A percentile compares a stretch with the other conserved stretches of the same genome.
Conservation (phyloP, 2,113 vertebrate species). For the Hippoglossus stenolepis region DNA sequence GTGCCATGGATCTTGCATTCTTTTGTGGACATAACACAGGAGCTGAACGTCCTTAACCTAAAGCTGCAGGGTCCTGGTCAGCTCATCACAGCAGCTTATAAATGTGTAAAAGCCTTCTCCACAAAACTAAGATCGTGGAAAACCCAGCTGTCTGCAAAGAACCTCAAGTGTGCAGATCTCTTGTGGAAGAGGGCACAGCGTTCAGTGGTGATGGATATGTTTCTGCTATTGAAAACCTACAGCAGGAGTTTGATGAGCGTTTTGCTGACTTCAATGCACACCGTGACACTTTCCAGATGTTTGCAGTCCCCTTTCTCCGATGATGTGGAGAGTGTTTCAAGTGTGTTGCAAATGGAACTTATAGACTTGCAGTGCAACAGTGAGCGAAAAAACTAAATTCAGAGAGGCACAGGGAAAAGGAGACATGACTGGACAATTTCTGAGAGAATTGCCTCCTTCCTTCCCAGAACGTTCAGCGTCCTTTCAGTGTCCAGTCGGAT, state of each 20-base stretch:
- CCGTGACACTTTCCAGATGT: background rate
- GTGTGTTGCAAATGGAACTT: no score
- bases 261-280: background rate
- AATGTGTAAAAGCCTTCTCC: background rate
- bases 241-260: background rate
- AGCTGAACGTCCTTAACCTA: conserved; percentile 7
- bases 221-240: conserved; percentile 8
- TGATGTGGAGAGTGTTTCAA: no score
- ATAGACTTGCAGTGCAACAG: no score
- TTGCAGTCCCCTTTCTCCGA: background rate
- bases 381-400: no score
- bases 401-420: no score
- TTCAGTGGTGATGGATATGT: background rate
- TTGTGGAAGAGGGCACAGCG: background rate
- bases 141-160: background rate
- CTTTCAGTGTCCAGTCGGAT: no score
- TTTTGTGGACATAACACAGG: background rate
- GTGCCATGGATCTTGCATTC: background rate
- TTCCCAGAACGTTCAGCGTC: no score
- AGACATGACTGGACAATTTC: no score
- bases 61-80: conserved; percentile 11
- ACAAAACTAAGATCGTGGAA: background rate
- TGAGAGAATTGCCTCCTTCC: no score
- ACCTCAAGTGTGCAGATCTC: background rate
- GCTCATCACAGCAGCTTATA: conserved; percentile 7